Evolutionary conservation across 2,113 vertebrate genomes (phyloP).

Genomic region (Sorex araneus): DNA sequence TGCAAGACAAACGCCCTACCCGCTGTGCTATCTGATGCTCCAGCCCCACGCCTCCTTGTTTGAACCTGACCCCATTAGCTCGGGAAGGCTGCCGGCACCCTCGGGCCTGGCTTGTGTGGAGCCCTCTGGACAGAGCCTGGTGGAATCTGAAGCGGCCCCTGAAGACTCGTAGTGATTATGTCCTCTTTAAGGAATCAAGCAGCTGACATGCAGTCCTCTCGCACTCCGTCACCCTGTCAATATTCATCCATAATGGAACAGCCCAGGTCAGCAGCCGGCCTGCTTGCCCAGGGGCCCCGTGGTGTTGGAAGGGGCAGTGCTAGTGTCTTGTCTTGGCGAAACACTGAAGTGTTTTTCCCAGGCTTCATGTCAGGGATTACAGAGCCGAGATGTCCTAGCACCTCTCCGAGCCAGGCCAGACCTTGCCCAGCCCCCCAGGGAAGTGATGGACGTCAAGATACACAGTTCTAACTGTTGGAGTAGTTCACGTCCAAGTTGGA

Average conservation of each 20-base stretch:
- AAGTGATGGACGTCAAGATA: neutral
- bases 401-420: neutral
- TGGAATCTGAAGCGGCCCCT: conserved; percentile 1
- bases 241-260: conserved; percentile 11
- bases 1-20: too few species aligned
- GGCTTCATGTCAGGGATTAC: neutral
- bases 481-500: neutral
- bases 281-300: neutral
- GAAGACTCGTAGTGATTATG: conserved; percentile 14
- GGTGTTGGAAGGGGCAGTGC: neutral
- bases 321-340: conserved; percentile 13
- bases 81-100: conserved; percentile 53
- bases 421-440: neutral
- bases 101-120: conserved; percentile 8
- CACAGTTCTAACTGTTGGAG: neutral
- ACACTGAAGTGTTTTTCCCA: conserved; percentile 36
- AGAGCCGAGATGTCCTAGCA: neutral
- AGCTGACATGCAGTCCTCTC: neutral
- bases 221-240: neutral
- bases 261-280: neutral
- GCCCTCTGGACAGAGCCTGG: neutral
- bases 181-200: conserved; percentile 29
- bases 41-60: neutral
- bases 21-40: too few species aligned
- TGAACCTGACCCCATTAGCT: conserved; percentile 30